Conservation (phyloP, 2,797 vertebrate species). For the Pelochelys cantorii region DNA sequence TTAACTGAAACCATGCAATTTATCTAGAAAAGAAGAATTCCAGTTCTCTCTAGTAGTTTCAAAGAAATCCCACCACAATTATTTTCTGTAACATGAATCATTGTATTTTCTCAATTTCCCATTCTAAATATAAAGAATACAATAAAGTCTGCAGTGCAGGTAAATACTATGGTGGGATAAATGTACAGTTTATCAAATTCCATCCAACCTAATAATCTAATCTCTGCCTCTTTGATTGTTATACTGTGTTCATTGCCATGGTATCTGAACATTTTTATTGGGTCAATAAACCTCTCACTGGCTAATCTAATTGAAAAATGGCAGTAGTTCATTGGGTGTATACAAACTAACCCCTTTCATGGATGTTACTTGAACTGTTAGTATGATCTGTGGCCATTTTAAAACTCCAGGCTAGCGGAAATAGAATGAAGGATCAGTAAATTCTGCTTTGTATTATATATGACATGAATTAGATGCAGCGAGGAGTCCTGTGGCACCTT, state of each 20-base stretch:
- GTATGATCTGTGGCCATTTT: not conserved
- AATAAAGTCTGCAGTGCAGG: not conserved
- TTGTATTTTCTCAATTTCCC: constrained; percentile 57
- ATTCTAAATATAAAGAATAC: constrained; percentile 33
- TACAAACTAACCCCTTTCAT: not conserved
- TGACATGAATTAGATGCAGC: not conserved
- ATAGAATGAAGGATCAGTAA: fast-evolving
- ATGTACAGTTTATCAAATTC: constrained; percentile 35
- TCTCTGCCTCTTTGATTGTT: constrained; percentile 53
- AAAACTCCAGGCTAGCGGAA: not conserved
- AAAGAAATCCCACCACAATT: constrained; percentile 50
- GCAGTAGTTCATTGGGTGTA: not conserved
- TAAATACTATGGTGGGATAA: constrained; percentile 37
- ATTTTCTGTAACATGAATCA: constrained; percentile 18
- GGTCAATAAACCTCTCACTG: constrained; percentile 30
- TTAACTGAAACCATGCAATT: constrained; percentile 64
- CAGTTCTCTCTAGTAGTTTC: constrained; percentile 43
- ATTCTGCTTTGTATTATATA: not conserved
- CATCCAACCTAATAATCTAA: constrained; percentile 49
- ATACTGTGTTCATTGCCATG: constrained; percentile 20
- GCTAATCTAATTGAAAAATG: constrained; percentile 28
- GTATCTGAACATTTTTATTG: constrained; percentile 41
- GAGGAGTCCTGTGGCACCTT: too few species aligned
- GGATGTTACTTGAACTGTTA: not conserved
- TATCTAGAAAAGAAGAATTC: constrained; percentile 55